Evolutionary conservation across 2,113 vertebrate species (phyloP).

Genomic region (Daphoenositta chrysoptera): DNA sequence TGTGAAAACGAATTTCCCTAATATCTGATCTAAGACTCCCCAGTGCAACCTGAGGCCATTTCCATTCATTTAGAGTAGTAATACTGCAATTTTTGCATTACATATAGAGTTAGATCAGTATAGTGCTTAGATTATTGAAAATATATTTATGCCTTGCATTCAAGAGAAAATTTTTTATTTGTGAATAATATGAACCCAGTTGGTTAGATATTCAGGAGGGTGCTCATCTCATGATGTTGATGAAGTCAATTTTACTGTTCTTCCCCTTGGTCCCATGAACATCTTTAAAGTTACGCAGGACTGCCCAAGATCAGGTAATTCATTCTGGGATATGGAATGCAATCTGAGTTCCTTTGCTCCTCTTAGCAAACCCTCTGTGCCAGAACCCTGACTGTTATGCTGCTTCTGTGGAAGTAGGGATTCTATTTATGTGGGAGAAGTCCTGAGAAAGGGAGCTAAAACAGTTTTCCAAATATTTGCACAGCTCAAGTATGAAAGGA

Average conservation of each 20-base stretch:
- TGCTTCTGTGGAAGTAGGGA: neutral
- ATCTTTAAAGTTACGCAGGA: neutral
- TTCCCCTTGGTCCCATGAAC: neutral
- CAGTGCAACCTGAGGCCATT: no score
- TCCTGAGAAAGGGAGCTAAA: slow-evolving; percentile 22
- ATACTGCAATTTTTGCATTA: neutral
- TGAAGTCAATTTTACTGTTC: neutral
- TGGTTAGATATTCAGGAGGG: neutral
- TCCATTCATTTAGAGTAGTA: neutral
- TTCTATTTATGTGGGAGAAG: neutral
- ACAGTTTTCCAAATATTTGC: slow-evolving; percentile 4
- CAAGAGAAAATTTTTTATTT: neutral
- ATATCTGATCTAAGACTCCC: neutral
- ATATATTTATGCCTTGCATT: neutral
- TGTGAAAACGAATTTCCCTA: neutral
- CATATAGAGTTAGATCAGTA: neutral
- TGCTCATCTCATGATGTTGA: neutral
- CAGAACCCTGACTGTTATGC: neutral
- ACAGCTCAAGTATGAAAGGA: neutral
- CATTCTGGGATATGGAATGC: neutral
- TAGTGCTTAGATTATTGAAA: neutral
- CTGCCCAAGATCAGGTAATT: neutral
- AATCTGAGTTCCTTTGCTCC: neutral
- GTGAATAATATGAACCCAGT: neutral
- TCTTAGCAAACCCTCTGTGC: neutral